Evolutionary conservation across 2,113 vertebrate genomes (phyloP).

Genomic region (Artemisiospiza belli): DNA sequence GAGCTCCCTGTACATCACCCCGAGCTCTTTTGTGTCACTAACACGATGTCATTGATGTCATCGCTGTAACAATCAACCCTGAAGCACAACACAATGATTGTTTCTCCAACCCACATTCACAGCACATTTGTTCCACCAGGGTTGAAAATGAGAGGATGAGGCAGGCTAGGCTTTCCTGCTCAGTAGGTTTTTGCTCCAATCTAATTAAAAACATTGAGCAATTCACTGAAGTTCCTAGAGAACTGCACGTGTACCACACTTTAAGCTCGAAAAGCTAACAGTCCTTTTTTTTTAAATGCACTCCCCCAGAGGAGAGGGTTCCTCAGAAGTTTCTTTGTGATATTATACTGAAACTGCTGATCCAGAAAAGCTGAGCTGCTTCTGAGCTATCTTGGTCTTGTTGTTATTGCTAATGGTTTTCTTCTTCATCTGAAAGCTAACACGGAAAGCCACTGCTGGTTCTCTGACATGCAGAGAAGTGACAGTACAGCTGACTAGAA

Average conservation of each 20-base stretch:
- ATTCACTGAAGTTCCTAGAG: background rate
- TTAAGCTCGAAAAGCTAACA: background rate
- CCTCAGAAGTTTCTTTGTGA: background rate
- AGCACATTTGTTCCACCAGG: background rate
- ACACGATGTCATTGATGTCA: background rate
- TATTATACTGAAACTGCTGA: background rate
- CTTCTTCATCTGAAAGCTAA: background rate
- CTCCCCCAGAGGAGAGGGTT: background rate
- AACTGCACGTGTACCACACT: background rate
- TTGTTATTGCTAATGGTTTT: constrained; percentile 6
- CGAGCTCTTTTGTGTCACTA: background rate
- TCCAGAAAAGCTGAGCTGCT: background rate
- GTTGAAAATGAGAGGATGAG: constrained; percentile 9
- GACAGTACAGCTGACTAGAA: constrained; percentile 32
- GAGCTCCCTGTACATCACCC: background rate
- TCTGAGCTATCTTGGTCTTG: background rate
- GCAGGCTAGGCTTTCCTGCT: background rate
- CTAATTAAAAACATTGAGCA: constrained; percentile 27
- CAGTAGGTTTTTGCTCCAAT: background rate
- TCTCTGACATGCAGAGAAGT: constrained; percentile 28
- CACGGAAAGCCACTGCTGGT: constrained; percentile 7
- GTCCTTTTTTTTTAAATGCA: background rate
- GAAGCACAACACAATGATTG: background rate
- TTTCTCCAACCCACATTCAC: background rate
- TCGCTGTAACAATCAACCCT: background rate